A percentile compares a stretch with the other conserved stretches of the same genome.
These are phyloP conservation scores for Ciconia boyciana DNA, from an alignment of 2,113 vertebrate genomes.

Conservation along the genomic window DNA sequence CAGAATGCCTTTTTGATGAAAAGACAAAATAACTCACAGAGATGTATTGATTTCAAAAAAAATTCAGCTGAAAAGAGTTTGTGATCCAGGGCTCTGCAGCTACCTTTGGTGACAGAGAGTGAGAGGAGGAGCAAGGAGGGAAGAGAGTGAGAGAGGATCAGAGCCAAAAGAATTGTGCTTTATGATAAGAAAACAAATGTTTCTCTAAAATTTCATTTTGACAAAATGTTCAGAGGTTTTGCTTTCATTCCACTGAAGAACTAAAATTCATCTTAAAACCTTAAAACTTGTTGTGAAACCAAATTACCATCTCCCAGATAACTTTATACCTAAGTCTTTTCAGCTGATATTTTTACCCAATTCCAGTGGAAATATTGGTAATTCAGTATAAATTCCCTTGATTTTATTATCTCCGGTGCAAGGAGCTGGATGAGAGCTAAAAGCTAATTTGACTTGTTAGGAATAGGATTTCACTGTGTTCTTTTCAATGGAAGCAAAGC, in stretches of 20 bases:
- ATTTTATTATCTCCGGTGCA: background rate
- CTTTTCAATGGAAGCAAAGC: background rate
- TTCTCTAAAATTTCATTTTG: background rate
- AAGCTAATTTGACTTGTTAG: background rate
- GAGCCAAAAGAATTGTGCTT: background rate
- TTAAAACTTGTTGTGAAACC: background rate
- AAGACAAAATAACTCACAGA: background rate
- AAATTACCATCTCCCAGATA: background rate
- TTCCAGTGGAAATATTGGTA: background rate
- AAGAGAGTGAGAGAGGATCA: background rate
- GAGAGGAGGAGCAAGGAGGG: background rate
- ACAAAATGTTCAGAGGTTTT: background rate
- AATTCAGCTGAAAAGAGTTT: background rate
- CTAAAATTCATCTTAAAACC: background rate
- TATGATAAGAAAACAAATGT: background rate
- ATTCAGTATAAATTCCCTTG: background rate
- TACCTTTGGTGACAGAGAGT: conserved; percentile 4
- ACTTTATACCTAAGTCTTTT: background rate
- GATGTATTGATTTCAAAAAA: background rate
- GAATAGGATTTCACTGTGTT: background rate
- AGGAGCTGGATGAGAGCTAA: background rate
- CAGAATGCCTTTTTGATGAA: background rate
- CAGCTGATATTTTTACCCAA: background rate
- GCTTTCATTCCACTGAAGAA: background rate
- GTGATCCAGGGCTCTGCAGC: background rate